Percentiles rank a stretch among this genome's conserved stretches.
Conservation (phyloP, 64 coral and sea anemone genomes). For the Platygyra sinensis region DNA sequence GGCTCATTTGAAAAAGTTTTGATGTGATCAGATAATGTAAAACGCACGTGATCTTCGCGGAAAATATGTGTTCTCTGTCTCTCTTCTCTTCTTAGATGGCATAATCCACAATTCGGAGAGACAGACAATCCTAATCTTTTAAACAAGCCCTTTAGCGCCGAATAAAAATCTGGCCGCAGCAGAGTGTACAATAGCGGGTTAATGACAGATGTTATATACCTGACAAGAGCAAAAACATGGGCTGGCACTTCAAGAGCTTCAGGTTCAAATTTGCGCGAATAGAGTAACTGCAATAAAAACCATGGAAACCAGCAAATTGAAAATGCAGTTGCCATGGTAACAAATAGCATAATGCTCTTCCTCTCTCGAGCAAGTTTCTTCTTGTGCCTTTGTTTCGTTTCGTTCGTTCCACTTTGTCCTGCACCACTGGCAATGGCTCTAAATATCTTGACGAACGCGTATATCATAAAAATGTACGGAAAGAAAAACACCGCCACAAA, state of each 20-base stretch:
- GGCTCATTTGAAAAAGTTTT: too few species aligned
- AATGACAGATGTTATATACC: slow-evolving; percentile 49
- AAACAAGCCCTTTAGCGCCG: not conserved
- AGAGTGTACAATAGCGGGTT: slow-evolving; percentile 59
- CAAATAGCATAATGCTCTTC: slow-evolving; percentile 8
- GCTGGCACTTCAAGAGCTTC: not conserved
- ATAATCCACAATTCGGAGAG: not conserved
- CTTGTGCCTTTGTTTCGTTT: too few species aligned
- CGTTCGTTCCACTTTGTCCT: not conserved
- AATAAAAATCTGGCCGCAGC: slow-evolving; percentile 54
- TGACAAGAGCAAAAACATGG: slow-evolving; percentile 30
- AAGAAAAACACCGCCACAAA: slow-evolving; percentile 3
- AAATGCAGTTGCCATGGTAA: slow-evolving; percentile 22
- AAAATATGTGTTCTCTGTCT: not conserved
- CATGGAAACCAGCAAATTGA: slow-evolving; percentile 24
- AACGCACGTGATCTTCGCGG: too few species aligned
- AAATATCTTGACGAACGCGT: slow-evolving; percentile 33
- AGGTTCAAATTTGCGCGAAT: not conserved
- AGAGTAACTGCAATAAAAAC: slow-evolving; percentile 2
- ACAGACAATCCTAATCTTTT: not conserved
- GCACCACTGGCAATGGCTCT: not conserved
- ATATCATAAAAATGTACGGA: slow-evolving; percentile 34
- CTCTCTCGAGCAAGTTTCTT: slow-evolving; percentile 7
- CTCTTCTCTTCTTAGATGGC: not conserved
- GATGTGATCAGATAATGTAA: too few species aligned